Evolutionary conservation across 2,797 vertebrate genomes (phyloP).

Genomic region (Cyclura pinguis): DNA sequence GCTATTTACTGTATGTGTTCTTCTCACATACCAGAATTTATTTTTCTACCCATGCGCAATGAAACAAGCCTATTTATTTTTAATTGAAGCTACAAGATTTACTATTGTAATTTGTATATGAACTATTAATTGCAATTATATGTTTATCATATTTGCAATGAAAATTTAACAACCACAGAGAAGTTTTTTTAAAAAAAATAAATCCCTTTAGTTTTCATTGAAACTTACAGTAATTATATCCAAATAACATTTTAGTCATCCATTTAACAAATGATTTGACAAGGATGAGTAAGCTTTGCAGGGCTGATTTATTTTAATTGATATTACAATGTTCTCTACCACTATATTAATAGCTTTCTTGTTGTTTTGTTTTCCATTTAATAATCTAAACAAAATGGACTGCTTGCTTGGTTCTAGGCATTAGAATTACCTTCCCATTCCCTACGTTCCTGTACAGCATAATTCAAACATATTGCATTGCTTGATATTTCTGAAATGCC

Average conservation of each 20-base stretch:
- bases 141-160: not conserved
- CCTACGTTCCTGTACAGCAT: not conserved
- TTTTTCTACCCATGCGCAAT: not conserved
- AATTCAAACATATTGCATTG: not conserved
- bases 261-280: not conserved
- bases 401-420: not conserved
- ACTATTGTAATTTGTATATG: not conserved
- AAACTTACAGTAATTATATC: not conserved
- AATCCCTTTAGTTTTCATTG: not conserved
- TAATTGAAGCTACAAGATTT: not conserved
- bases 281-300: not conserved
- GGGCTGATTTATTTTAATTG: constrained; percentile 12
- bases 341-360: not conserved
- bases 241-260: not conserved
- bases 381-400: not conserved
- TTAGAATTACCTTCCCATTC: not conserved
- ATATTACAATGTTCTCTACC: not conserved
- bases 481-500: not conserved
- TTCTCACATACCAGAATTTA: not conserved
- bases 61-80: not conserved
- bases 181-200: not conserved
- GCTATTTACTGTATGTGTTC: not conserved
- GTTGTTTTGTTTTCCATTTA: not conserved
- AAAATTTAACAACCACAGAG: constrained; percentile 27
- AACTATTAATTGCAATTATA: not conserved